phyloP scores from a whole-genome alignment of 2,113 vertebrate species.

The Dipodomys merriami region DNA sequence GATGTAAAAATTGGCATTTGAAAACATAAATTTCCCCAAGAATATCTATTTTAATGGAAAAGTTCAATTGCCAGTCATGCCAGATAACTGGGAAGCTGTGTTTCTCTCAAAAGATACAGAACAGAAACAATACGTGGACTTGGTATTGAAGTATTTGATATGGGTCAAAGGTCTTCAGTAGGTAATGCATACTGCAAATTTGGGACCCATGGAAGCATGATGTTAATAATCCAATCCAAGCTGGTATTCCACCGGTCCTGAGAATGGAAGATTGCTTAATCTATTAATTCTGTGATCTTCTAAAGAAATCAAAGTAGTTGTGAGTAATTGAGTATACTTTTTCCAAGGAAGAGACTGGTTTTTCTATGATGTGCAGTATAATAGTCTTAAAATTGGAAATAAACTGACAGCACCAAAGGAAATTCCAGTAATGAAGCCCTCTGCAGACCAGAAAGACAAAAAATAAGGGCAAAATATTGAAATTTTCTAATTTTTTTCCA shows the following conservation, averaged over 20 bases:
- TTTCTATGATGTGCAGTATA: slow-evolving; percentile 30
- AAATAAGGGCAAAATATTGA: slow-evolving; percentile 47
- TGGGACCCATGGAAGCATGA: background rate
- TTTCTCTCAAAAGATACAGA: slow-evolving; percentile 8
- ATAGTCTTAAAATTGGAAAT: slow-evolving; percentile 48
- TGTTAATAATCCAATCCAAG: background rate
- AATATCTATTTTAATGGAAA: background rate
- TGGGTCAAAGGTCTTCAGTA: background rate
- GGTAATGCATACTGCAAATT: background rate
- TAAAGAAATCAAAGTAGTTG: slow-evolving; percentile 41
- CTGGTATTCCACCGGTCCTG: background rate
- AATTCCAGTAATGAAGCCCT: background rate
- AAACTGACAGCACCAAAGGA: slow-evolving; percentile 40
- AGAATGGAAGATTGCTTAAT: background rate
- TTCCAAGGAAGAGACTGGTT: slow-evolving; percentile 27
- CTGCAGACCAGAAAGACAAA: slow-evolving; percentile 22
- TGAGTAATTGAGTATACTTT: background rate
- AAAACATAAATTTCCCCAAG: background rate
- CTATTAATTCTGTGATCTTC: background rate
- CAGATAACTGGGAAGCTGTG: background rate
- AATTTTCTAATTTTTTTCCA: slow-evolving; percentile 50
- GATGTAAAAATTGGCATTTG: background rate
- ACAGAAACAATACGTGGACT: background rate
- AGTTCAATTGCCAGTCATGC: background rate
- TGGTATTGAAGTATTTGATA: slow-evolving; percentile 38